These are phyloP conservation scores for Liodrosophila aerea DNA, from an alignment of 2,888 invertebrate genomes.

Conservation along the genomic window DNA sequence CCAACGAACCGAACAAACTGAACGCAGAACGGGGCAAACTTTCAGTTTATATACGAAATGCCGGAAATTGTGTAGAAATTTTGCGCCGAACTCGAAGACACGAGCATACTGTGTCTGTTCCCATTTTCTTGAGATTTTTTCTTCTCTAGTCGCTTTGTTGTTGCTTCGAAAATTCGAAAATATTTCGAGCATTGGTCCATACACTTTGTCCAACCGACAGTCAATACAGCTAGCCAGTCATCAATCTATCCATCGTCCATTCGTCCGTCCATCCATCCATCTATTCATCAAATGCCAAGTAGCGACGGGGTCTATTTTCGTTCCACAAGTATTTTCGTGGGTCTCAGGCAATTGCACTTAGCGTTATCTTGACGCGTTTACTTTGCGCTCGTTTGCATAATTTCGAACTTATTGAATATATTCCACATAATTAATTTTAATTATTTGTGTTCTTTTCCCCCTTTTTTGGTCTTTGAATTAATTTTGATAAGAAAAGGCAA, in stretches of 20 bases:
- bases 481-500: constrained; percentile 59
- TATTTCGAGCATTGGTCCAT: constrained; percentile 49
- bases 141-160: constrained; percentile 17
- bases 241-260: constrained; percentile 15
- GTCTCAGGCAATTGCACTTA: constrained; percentile 61
- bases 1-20: constrained; percentile 55
- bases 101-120: constrained; percentile 43
- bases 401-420: constrained; percentile 76
- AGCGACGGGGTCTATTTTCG: constrained; percentile 56
- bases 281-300: constrained; percentile 62
- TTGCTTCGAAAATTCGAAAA: constrained; percentile 49
- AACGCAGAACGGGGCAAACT: constrained; percentile 45
- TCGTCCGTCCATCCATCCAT: constrained; percentile 15
- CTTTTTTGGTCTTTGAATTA: constrained; percentile 53
- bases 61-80: constrained; percentile 68
- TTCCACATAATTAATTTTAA: constrained; percentile 76
- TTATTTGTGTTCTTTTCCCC: constrained; percentile 59
- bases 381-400: constrained; percentile 74
- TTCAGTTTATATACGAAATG: constrained; percentile 71
- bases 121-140: constrained; percentile 44
- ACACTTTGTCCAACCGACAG: constrained; percentile 25
- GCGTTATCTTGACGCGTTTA: constrained; percentile 65
- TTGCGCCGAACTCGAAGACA: constrained; percentile 39
- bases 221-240: constrained; percentile 21
- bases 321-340: constrained; percentile 42